Base-by-base conservation (phyloP, 2,888 invertebrate genomes). In the Athrips mouffetella region DNA sequence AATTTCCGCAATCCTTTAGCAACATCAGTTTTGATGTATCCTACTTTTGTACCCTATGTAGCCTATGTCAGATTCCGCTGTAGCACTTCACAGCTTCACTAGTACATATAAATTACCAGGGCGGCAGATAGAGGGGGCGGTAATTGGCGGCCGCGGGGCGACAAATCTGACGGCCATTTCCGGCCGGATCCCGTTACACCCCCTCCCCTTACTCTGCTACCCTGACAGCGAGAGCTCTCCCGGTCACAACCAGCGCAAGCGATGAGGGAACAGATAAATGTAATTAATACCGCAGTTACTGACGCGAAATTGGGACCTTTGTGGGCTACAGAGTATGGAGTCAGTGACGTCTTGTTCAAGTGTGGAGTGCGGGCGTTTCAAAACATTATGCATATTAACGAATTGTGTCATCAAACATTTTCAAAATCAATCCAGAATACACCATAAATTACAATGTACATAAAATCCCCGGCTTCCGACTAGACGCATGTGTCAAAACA, bases 131-230 rank as follows among this genome's bases (percentile, higher is more conserved):
- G 49, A 53, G 59, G 39, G 53, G 65, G 60, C 70, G 70, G 78
- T 79, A 77, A 80, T 80, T 79, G 79, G 73, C 72, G 74, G 67
- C 67, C 67, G 70, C 71, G 67, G 69, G 62, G 67, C 79, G 79
- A 78, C 80, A 80, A 79, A 80, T 80, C 77, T 73, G 77, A 73
- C 76, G 73, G 72, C 72, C 76, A 72, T 74, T 79, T 76, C 76
- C 76, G 72, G 67, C 64, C 67, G 65, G 69, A 60, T 65, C 65
- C 62, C 63, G 68, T 65, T 65, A 64, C 70, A 61, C 63, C 55
- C 57, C 56, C 49, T 47, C 40, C 23, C 21, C 31, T 40, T 30
- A n/a, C 8, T 10, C 31, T 25, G 7, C 23, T 23, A 25, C 8
- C 7, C 31, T 10, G 29, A 31, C 10, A 20, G 31, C 13, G 29